Conservation (phyloP, 2,888 invertebrate species). For the Megamerina dolium region DNA sequence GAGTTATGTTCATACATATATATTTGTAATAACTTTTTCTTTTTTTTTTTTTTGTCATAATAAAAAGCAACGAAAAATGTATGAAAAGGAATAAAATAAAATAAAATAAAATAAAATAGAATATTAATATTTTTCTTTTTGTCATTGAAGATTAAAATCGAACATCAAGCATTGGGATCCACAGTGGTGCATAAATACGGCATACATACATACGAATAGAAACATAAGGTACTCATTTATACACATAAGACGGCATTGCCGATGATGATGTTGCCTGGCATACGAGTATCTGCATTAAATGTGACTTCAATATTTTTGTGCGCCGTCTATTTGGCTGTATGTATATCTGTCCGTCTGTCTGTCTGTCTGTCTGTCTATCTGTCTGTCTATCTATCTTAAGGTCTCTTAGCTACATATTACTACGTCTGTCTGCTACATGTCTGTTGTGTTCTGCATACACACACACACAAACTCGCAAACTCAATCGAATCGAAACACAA, state of each 20-base stretch:
- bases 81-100: too few relatives aligned
- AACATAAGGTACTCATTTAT: constrained; percentile 4
- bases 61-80: too few relatives aligned
- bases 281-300: too few relatives aligned
- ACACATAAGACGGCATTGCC: constrained; percentile 7
- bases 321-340: too few relatives aligned
- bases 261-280: too few relatives aligned
- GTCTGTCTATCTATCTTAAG: background rate
- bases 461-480: too few relatives aligned
- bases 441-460: background rate
- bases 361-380: constrained; percentile 6
- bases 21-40: too few relatives aligned
- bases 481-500: too few relatives aligned
- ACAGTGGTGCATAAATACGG: background rate
- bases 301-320: too few relatives aligned
- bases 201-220: background rate
- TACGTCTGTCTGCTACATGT: background rate
- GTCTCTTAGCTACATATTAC: background rate
- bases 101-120: too few relatives aligned
- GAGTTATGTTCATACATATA: background rate
- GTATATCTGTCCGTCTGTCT: constrained; percentile 2
- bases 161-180: constrained; percentile 5
- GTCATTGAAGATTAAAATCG: constrained; percentile 26
- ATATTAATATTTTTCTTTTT: constrained; percentile 7
- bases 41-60: too few relatives aligned